Evolutionary conservation across 2,888 invertebrate species (phyloP), one percentile per base, ranked within the genome.

Genomic region (Lobophora halterata): DNA sequence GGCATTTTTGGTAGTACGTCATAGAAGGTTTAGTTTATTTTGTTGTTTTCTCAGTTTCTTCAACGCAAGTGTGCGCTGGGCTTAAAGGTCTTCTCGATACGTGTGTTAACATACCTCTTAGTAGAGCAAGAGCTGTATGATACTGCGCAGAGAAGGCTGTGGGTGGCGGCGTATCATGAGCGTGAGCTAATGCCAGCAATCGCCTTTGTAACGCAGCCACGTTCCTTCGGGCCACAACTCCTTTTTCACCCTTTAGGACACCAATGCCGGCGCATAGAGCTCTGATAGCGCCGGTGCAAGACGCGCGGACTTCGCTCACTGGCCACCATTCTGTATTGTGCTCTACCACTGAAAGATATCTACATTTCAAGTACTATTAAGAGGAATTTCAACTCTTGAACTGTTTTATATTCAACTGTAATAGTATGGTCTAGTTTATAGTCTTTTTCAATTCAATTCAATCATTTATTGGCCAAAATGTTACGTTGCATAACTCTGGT

Each of bases 151-250:
- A 68, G 39, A 79, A 79, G 0, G 86, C 77, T 0, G 82, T 81
- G 0, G 85, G 82, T 10, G 83, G 78, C 1, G 75, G 71, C 0
- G 75, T 55, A 1, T 70, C 63, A 31, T 78, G 72, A 6, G 80
- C 74, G 36, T 82, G 83, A 2, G 83, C 82, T 1, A 79, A 52
- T 1, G 82, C 76, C 17, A 88, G 49, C 36, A 88, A 41, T 6
- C 86, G 52, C 2, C 86, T 49, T 47, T 88, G 87, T 19, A 88
- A 49, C 6, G 85, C 81, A 1, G 85, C 78, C 1, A 83, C 76
- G 50, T 85, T 86, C 1, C 87, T 61, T 2, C 86, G 55, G 6
- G 81, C 72, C 1, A 74, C 72, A 2, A 51, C 46, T 0, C 73
- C 68, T 0, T 54, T 45, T 1, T 49, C 47, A 2, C 58, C 41